Evolutionary conservation across 2,113 vertebrate species (phyloP).

Genomic region (Rutilus rutilus): DNA sequence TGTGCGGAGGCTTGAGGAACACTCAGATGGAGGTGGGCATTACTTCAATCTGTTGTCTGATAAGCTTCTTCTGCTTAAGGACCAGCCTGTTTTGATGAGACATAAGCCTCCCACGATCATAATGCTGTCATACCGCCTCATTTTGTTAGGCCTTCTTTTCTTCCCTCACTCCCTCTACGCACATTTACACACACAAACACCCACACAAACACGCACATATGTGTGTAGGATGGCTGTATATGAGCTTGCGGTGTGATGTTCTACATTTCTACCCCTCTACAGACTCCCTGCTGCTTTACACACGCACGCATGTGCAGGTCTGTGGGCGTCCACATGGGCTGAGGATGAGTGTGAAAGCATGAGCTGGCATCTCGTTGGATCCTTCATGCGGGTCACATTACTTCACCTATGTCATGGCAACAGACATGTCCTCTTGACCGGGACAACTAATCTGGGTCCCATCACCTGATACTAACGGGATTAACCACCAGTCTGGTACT

Average conservation of each 20-base stretch:
- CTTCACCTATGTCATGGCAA: background rate
- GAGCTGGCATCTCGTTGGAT: constrained; percentile 1
- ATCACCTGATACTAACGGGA: constrained; percentile 27
- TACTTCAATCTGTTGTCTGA: constrained; percentile 37
- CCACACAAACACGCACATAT: constrained; percentile 30
- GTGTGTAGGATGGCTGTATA: constrained; percentile 14
- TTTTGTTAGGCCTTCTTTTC: background rate
- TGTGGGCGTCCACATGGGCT: constrained; percentile 43
- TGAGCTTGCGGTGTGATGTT: constrained; percentile 20
- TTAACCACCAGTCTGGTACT: background rate
- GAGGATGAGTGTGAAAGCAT: constrained; percentile 33
- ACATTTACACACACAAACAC: constrained; percentile 26
- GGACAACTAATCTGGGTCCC: constrained; percentile 6
- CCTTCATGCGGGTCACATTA: background rate
- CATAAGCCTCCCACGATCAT: constrained; percentile 25
- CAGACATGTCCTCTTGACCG: background rate
- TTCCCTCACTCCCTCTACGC: constrained; percentile 20
- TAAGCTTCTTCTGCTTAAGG: constrained; percentile 20
- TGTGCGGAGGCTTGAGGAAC: constrained; percentile 10
- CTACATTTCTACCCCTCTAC: background rate
- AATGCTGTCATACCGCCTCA: constrained; percentile 8
- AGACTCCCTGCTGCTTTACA: constrained; percentile 23
- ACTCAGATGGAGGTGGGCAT: constrained; percentile 40
- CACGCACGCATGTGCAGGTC: constrained; percentile 44
- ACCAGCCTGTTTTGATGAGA: constrained; percentile 41